A percentile compares a stretch with the other conserved stretches of the same genome.
These are phyloP conservation scores for Eristalis pertinax DNA, from an alignment of 2,888 invertebrate genomes.

Conservation along the genomic window DNA sequence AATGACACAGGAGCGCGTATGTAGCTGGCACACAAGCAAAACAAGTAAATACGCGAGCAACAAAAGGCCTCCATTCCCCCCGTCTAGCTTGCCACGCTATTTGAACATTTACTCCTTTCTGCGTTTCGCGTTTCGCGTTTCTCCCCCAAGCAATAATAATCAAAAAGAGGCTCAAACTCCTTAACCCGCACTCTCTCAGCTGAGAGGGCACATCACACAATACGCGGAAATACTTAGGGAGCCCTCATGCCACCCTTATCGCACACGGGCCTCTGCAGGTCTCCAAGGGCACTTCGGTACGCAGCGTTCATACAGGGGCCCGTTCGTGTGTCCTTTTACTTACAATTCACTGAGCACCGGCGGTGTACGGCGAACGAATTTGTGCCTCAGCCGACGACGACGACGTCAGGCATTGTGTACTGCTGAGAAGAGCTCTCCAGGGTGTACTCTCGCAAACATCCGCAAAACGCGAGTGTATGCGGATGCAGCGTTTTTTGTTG, in stretches of 20 bases:
- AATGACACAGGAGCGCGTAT: slow-evolving; percentile 9
- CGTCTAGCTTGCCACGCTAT: slow-evolving; percentile 11
- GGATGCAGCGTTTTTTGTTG: neutral
- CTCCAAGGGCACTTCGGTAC: slow-evolving; percentile 36
- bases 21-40: neutral
- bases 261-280: neutral
- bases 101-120: slow-evolving; percentile 25
- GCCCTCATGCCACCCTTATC: neutral
- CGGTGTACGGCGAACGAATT: slow-evolving; percentile 31
- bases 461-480: neutral
- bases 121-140: neutral
- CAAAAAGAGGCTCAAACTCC: slow-evolving; percentile 10
- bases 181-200: neutral
- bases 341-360: slow-evolving; percentile 16
- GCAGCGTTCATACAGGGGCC: slow-evolving; percentile 40
- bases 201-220: slow-evolving; percentile 15
- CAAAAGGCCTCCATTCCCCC: slow-evolving; percentile 7
- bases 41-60: neutral
- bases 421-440: neutral
- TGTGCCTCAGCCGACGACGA: slow-evolving; percentile 3
- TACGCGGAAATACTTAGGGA: slow-evolving; percentile 15
- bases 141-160: neutral
- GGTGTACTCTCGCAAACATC: neutral
- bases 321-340: slow-evolving; percentile 25
- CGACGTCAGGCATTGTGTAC: neutral